Conservation (phyloP, 1,140 invertebrate species). For the Diorhabda elongata region DNA sequence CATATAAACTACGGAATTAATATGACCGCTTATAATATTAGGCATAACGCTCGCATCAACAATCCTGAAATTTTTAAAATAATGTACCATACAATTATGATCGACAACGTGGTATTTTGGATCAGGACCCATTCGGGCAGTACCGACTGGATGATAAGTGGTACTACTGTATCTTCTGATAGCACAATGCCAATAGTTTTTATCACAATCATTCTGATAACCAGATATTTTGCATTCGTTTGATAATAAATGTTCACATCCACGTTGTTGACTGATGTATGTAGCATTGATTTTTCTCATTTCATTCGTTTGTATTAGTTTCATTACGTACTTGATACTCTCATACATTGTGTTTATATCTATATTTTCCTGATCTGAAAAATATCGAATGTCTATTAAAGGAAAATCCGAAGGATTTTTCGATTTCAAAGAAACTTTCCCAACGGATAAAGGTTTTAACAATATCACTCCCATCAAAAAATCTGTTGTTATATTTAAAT, state of each 20-base stretch:
- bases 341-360: constrained; percentile 63
- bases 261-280: constrained; percentile 48
- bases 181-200: constrained; percentile 57
- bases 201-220: constrained; percentile 33
- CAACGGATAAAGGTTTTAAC: constrained; percentile 68
- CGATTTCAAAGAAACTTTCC: constrained; percentile 61
- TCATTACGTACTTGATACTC: constrained; percentile 56
- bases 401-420: constrained; percentile 71
- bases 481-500: constrained; percentile 5
- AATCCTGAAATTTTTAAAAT: constrained; percentile 47
- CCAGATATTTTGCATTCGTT: too few relatives aligned
- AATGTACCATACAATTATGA: constrained; percentile 44
- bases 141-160: constrained; percentile 54
- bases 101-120: constrained; percentile 49
- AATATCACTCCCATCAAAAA: constrained; percentile 58
- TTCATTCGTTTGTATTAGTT: constrained; percentile 55
- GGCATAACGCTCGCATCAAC: constrained; percentile 45
- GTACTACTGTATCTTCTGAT: constrained; percentile 40
- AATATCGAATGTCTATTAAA: constrained; percentile 72
- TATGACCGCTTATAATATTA: constrained; percentile 49
- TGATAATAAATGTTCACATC: constrained; percentile 9
- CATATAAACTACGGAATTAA: constrained; percentile 51
- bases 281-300: constrained; percentile 57
- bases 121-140: constrained; percentile 58
- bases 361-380: constrained; percentile 53